Evolutionary conservation across 1,140 invertebrate species (phyloP).

Genomic region (Andrena cerasifolii): DNA sequence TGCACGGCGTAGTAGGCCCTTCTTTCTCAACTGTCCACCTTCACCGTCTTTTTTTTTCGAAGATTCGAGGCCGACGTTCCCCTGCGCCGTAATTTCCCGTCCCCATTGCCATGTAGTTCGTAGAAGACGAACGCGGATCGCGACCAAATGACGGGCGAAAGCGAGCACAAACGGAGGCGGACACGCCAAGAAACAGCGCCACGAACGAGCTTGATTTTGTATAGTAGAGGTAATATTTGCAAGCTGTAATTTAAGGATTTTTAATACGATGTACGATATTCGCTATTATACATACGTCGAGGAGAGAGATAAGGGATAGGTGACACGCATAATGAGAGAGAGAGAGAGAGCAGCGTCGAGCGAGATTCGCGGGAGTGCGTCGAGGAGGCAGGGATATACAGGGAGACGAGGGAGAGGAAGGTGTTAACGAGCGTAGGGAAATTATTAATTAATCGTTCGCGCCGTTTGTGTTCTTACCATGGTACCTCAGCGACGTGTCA

Average conservation of each 20-base stretch:
- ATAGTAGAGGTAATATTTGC: slow-evolving; percentile 70
- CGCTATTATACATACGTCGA: slow-evolving; percentile 13
- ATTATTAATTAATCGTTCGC: slow-evolving; percentile 52
- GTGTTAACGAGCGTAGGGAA: slow-evolving; percentile 9
- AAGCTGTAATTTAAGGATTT: slow-evolving; percentile 60
- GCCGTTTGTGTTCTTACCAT: slow-evolving; percentile 64
- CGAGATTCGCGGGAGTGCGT: slow-evolving; percentile 13
- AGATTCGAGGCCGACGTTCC: background rate
- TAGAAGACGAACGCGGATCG: background rate
- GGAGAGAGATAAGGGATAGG: background rate
- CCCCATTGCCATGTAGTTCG: slow-evolving; percentile 15
- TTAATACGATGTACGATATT: slow-evolving; percentile 55
- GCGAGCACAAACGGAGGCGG: slow-evolving; percentile 2
- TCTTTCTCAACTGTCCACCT: too few relatives aligned
- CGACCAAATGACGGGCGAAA: background rate
- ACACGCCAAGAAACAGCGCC: slow-evolving; percentile 36
- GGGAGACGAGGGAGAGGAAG: background rate
- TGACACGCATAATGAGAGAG: slow-evolving; percentile 37
- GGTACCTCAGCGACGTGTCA: slow-evolving; percentile 29
- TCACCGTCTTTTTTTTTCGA: background rate
- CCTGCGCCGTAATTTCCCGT: background rate
- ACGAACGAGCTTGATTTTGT: slow-evolving; percentile 66
- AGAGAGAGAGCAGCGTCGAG: slow-evolving; percentile 18
- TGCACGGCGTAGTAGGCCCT: too few relatives aligned
- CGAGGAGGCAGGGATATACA: slow-evolving; percentile 20